phyloP scores from a whole-genome alignment of 2,113 vertebrate genomes.

The Delphinus delphis region DNA sequence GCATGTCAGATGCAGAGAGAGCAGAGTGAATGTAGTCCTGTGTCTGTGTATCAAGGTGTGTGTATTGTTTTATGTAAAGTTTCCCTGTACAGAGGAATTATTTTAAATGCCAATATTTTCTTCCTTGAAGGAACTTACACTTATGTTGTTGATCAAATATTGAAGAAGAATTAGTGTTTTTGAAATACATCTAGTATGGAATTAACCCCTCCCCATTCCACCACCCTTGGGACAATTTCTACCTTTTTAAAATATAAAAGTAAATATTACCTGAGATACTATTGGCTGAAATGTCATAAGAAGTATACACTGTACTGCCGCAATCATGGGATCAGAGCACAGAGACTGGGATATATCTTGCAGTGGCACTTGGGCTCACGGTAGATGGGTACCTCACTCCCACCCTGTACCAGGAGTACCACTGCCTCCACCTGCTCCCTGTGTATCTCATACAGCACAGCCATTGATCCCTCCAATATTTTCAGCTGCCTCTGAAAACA shows the following conservation, averaged over 20 bases:
- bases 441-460: fast-evolving
- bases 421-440: not conserved
- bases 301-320: not conserved
- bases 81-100: not conserved
- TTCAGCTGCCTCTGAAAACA: not conserved
- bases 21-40: not conserved
- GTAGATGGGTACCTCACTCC: not conserved
- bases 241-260: not conserved
- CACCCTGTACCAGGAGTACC: not conserved
- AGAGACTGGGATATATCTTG: not conserved
- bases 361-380: not conserved
- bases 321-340: too few relatives aligned
- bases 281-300: not conserved
- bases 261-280: not conserved
- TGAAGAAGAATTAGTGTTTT: not conserved
- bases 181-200: not conserved
- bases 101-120: not conserved
- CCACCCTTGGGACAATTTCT: not conserved
- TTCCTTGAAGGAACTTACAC: not conserved
- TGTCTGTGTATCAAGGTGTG: not conserved
- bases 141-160: not conserved
- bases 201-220: not conserved
- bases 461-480: not conserved
- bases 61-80: not conserved
- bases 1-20: not conserved